Percentiles rank a stretch among this genome's conserved stretches.
Conservation (phyloP, 92 coral and sea anemone genomes). For the Meandrina meandrites region DNA sequence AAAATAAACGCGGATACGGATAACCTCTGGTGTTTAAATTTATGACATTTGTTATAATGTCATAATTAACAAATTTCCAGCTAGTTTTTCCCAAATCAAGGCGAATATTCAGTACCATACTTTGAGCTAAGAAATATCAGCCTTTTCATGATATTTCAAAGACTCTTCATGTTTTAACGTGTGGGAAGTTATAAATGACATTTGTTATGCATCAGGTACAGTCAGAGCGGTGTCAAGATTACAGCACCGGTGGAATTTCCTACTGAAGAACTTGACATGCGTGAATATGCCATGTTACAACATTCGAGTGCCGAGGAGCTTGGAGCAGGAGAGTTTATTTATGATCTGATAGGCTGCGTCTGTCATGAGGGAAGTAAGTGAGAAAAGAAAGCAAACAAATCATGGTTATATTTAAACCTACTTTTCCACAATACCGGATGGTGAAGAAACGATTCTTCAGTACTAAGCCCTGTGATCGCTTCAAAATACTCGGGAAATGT, state of each 20-base stretch:
- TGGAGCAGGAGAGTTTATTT: constrained; percentile 48
- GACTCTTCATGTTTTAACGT: too few relatives aligned
- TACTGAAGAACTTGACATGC: constrained; percentile 64
- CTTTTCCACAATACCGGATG: not conserved
- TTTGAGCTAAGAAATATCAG: too few relatives aligned
- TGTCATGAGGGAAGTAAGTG: constrained; percentile 85
- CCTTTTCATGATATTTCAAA: too few relatives aligned
- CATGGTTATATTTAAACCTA: not conserved
- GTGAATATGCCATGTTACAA: constrained; percentile 53
- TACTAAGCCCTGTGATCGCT: not conserved
- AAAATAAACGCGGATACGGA: not conserved
- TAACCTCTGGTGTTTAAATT: too few relatives aligned
- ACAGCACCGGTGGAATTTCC: constrained; percentile 74
- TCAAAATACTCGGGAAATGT: too few relatives aligned
- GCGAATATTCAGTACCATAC: too few relatives aligned
- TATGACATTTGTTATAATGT: too few relatives aligned
- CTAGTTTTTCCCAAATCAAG: too few relatives aligned
- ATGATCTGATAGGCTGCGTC: constrained; percentile 71
- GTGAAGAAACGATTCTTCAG: too few relatives aligned
- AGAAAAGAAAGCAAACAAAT: not conserved
- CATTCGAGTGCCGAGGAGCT: not conserved
- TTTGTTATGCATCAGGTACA: constrained; percentile 54
- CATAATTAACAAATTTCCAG: too few relatives aligned
- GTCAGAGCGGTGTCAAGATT: constrained; percentile 64
- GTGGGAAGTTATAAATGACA: not conserved